Conservation (phyloP, 2,888 invertebrate genomes). For the Callinectes sapidus region DNA sequence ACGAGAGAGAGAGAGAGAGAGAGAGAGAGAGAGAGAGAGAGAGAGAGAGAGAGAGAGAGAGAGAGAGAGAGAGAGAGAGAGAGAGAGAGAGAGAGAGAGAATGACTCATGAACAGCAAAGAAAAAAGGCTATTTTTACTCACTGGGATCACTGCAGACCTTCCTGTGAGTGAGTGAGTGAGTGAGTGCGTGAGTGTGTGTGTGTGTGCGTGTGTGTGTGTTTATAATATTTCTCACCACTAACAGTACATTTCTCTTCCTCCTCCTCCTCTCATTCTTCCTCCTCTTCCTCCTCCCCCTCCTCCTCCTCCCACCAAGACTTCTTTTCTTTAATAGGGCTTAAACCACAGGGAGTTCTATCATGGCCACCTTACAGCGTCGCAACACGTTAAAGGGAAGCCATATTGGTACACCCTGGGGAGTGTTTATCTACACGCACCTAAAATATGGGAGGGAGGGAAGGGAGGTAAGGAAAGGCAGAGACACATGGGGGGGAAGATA, state of each 20-base stretch:
- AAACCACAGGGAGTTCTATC: not conserved
- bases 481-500: not conserved
- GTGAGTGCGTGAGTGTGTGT: slow-evolving; percentile 11
- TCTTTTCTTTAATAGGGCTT: not conserved
- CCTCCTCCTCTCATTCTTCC: not conserved
- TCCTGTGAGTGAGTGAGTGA: not conserved
- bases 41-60: not conserved
- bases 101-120: no score
- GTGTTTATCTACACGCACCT: not conserved
- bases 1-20: not conserved
- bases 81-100: not conserved
- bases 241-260: not conserved
- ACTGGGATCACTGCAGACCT: no score
- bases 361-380: not conserved
- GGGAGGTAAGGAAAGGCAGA: not conserved
- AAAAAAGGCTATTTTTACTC: no score
- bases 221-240: not conserved
- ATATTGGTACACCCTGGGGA: not conserved
- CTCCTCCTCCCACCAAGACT: not conserved
- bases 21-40: not conserved
- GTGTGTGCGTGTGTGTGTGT: slow-evolving; percentile 19
- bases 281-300: not conserved
- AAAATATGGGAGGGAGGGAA: not conserved
- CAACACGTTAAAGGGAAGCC: not conserved
- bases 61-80: not conserved